phyloP scores from a whole-genome alignment of 2,888 invertebrate genomes.

The Argyra leucocephala region DNA sequence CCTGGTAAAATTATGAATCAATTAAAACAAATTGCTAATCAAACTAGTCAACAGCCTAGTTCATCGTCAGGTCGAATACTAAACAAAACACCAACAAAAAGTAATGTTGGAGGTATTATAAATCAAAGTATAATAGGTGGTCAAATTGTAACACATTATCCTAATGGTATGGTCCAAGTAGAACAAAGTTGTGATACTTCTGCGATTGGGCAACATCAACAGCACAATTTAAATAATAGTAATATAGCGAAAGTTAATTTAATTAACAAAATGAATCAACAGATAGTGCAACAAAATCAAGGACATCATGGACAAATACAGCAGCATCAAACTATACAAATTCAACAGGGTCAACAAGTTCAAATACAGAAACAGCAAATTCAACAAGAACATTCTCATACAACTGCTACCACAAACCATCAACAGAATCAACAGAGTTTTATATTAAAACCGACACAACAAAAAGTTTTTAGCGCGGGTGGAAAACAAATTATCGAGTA shows the following conservation, averaged over 20 bases:
- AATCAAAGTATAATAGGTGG: constrained; percentile 26
- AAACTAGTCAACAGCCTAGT: neutral
- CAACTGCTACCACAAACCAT: constrained; percentile 22
- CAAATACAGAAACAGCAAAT: neutral
- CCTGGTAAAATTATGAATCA: neutral
- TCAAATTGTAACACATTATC: constrained; percentile 30
- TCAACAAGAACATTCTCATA: neutral
- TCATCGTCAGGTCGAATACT: neutral
- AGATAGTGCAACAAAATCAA: constrained; percentile 29
- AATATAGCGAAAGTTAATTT: constrained; percentile 26
- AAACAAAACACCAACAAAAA: constrained; percentile 17
- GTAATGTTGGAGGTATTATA: constrained; percentile 19
- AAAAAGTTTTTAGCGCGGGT: neutral
- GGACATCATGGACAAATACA: constrained; percentile 21
- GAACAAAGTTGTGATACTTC: constrained; percentile 28
- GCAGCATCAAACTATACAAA: constrained; percentile 27
- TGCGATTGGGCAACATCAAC: constrained; percentile 14
- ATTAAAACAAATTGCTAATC: neutral
- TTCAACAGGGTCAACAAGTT: neutral
- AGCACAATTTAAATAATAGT: constrained; percentile 27
- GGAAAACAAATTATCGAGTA: neutral
- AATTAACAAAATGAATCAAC: constrained; percentile 29
- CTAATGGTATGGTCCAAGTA: constrained; percentile 32
- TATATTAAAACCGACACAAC: constrained; percentile 26
- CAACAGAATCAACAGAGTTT: constrained; percentile 36